These are phyloP conservation scores for Sminthurides aquaticus DNA, from an alignment of 2,888 invertebrate genomes.

Conservation along the genomic window DNA sequence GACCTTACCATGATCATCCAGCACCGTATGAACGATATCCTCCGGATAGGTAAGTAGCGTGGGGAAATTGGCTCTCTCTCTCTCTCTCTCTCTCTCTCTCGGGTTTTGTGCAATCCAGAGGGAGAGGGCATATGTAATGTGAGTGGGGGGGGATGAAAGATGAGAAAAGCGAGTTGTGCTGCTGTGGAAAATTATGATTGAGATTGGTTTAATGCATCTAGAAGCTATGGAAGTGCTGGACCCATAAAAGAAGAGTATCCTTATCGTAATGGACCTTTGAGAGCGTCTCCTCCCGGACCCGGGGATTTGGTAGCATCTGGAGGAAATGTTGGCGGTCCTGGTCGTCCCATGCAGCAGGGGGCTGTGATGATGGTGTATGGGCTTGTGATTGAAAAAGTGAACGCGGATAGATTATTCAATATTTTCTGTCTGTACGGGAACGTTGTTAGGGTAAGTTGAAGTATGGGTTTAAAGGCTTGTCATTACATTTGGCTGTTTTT, in stretches of 20 bases:
- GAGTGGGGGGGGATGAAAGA: no score
- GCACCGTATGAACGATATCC: conserved; percentile 43
- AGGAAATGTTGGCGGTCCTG: conserved; percentile 40
- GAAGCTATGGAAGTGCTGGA: conserved; percentile 40
- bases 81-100: no score
- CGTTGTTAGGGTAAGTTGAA: conserved; percentile 74
- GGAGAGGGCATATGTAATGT: no score
- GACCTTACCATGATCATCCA: conserved; percentile 35
- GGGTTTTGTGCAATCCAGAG: no score
- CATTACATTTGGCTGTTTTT: no score
- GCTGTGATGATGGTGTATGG: conserved; percentile 98
- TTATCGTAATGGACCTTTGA: conserved; percentile 41
- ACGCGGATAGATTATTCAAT: conserved; percentile 94
- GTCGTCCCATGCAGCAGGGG: conserved; percentile 57
- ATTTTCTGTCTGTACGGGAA: conserved; percentile 98
- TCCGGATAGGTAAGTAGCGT: conserved; percentile 36
- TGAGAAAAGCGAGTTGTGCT: no score
- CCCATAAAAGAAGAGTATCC: conserved; percentile 39
- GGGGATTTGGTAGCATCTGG: conserved; percentile 31
- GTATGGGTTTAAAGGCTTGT: not conserved
- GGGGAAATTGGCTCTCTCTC: no score
- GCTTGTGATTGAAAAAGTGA: conserved; percentile 83
- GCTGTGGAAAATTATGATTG: no score
- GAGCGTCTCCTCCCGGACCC: conserved; percentile 39
- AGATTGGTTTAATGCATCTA: not conserved